Percentiles rank a stretch among this genome's conserved stretches.
These are phyloP conservation scores for Miltochrista miniata DNA, from an alignment of 2,888 invertebrate species.

Conservation along the genomic window DNA sequence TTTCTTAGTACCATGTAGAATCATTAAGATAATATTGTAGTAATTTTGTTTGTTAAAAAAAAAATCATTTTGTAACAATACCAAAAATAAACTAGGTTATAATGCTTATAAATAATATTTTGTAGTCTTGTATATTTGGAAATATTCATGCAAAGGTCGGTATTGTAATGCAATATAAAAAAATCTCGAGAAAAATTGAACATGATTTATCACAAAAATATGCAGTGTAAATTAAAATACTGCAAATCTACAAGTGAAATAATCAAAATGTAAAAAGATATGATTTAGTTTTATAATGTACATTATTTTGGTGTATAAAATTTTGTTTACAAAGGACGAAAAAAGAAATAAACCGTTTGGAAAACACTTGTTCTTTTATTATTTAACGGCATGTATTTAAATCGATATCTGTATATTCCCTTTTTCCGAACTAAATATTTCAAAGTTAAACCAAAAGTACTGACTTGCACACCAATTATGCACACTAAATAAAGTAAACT, in stretches of 20 bases:
- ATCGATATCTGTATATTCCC: too few species aligned
- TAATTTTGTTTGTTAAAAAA: not conserved
- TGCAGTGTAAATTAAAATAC: too few species aligned
- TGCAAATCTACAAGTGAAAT: too few species aligned
- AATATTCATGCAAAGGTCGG: not conserved
- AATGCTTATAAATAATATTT: not conserved
- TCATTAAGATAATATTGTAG: not conserved
- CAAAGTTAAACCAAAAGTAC: too few species aligned
- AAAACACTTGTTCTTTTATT: conserved; percentile 7
- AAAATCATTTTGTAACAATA: not conserved
- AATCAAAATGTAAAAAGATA: not conserved
- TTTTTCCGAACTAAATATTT: too few species aligned
- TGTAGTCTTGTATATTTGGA: not conserved
- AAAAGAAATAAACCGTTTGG: conserved; percentile 39
- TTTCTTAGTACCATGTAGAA: too few species aligned
- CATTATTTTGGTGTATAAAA: conserved; percentile 27
- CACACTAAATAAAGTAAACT: too few species aligned
- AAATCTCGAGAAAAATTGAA: too few species aligned
- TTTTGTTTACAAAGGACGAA: conserved; percentile 38
- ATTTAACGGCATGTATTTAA: too few species aligned
- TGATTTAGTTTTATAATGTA: conserved; percentile 21
- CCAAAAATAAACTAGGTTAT: too few species aligned
- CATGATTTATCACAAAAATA: too few species aligned
- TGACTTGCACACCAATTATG: too few species aligned
- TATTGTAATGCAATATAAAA: not conserved